phyloP scores from a whole-genome alignment of 2,113 vertebrate genomes.

The Climacteris rufus region DNA sequence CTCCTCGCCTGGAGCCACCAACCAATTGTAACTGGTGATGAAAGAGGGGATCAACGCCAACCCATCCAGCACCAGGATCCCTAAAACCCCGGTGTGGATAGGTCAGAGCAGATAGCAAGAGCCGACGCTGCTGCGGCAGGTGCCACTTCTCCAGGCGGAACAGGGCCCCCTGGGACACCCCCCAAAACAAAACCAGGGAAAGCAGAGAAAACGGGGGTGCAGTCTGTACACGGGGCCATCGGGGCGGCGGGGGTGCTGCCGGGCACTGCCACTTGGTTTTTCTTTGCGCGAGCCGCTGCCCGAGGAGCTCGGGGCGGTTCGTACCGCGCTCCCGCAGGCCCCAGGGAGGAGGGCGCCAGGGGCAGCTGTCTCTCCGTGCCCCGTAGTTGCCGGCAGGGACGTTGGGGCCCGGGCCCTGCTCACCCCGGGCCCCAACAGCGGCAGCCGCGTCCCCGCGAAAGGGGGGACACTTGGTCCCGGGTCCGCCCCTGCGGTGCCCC shows the following conservation, averaged over 20 bases:
- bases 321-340: not conserved
- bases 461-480: not conserved
- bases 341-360: not conserved
- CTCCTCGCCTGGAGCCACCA: not conserved
- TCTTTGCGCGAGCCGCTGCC: not conserved
- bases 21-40: accelerated
- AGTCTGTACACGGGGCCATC: accelerated
- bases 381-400: not conserved
- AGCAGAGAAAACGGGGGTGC: not conserved
- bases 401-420: not conserved
- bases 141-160: not conserved
- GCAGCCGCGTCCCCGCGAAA: not conserved
- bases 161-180: accelerated
- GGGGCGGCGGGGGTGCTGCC: not conserved
- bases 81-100: accelerated
- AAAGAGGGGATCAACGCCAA: not conserved
- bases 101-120: accelerated
- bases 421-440: not conserved
- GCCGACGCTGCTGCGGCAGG: accelerated
- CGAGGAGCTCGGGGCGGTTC: not conserved
- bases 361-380: not conserved
- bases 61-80: not conserved
- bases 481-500: not conserved
- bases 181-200: no score
- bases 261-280: accelerated